phyloP scores from a whole-genome alignment of 2,888 invertebrate species.

The Phania funesta region DNA sequence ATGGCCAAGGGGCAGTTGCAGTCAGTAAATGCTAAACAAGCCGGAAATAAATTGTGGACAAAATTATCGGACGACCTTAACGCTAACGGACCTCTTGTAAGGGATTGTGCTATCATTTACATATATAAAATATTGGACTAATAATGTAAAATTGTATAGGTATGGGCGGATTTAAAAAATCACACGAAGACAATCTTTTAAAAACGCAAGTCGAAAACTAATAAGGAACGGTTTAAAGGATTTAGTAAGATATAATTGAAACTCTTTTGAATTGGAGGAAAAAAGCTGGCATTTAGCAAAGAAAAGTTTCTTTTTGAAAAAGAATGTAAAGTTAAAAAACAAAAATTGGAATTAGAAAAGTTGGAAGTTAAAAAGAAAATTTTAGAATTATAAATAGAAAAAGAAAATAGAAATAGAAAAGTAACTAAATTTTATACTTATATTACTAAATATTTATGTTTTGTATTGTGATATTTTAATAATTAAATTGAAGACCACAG shows the following conservation, averaged over 20 bases:
- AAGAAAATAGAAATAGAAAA: no score
- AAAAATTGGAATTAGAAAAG: no score
- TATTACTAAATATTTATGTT: background rate
- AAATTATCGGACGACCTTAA: no score
- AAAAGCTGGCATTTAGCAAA: background rate
- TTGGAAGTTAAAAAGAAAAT: background rate
- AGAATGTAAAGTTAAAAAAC: background rate
- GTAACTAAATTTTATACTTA: no score
- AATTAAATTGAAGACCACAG: background rate
- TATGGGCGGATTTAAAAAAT: background rate
- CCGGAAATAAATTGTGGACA: constrained; percentile 25
- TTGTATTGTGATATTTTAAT: no score
- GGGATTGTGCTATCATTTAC: background rate
- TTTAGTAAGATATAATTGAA: no score
- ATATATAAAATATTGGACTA: no score
- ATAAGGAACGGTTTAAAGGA: background rate
- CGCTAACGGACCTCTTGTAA: no score
- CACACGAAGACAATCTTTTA: background rate
- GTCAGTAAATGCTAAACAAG: constrained; percentile 9
- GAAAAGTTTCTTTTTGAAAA: background rate
- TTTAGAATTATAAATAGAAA: no score
- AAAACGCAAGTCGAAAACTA: background rate
- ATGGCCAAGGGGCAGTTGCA: constrained; percentile 26
- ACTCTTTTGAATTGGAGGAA: background rate
- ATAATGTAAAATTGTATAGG: no score